phyloP scores from a whole-genome alignment of 2,797 vertebrate genomes.

The Neoniphon sammara region DNA sequence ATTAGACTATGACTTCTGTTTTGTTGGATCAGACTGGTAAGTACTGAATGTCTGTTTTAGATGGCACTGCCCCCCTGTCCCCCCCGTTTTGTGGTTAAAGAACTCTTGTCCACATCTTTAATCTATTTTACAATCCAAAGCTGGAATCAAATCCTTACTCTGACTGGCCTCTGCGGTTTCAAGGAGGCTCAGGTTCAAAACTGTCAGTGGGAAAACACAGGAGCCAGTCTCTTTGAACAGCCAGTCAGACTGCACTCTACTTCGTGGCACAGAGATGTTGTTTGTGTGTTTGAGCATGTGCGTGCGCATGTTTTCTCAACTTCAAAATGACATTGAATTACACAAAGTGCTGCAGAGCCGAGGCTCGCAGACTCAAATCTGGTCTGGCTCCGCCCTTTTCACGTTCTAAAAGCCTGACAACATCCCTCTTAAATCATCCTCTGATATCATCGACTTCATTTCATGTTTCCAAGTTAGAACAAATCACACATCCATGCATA shows the following conservation, averaged over 20 bases:
- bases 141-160: conserved; percentile 40
- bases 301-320: conserved; percentile 20
- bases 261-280: conserved; percentile 34
- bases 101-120: conserved; percentile 49
- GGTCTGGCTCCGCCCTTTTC: conserved; percentile 56
- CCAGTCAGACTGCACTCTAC: conserved; percentile 17
- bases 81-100: conserved; percentile 1
- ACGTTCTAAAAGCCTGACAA: conserved; percentile 61
- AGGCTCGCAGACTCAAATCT: conserved; percentile 2
- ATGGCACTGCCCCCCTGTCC: not conserved
- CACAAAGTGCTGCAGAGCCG: conserved; percentile 3
- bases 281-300: too few relatives aligned
- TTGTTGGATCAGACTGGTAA: not conserved
- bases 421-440: conserved; percentile 64
- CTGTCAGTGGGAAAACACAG: conserved; percentile 32
- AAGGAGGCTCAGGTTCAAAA: conserved; percentile 24
- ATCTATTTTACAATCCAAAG: conserved; percentile 50
- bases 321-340: conserved; percentile 21
- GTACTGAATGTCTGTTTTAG: not conserved
- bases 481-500: conserved; percentile 53
- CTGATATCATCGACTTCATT: conserved; percentile 57
- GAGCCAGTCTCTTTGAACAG: conserved; percentile 33
- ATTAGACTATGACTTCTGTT: conserved; percentile 1
- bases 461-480: conserved; percentile 62
- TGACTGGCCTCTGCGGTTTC: conserved; percentile 44